These are phyloP conservation scores for Tholera decimalis DNA, from an alignment of 2,888 invertebrate species.

Conservation along the genomic window DNA sequence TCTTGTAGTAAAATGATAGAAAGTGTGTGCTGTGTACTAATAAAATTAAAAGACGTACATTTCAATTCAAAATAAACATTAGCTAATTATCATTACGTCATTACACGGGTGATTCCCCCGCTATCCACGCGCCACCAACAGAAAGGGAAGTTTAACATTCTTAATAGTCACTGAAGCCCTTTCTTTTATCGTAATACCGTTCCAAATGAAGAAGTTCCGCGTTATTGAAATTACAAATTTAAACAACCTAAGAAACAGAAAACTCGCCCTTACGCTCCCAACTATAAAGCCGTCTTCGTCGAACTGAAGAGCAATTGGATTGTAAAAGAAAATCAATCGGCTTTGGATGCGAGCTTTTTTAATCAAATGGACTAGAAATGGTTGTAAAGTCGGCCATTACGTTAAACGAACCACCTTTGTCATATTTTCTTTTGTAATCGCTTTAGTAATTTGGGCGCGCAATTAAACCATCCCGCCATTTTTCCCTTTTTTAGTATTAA, in stretches of 20 bases:
- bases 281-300: conserved; percentile 61
- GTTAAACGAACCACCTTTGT: conserved; percentile 88
- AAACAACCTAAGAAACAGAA: conserved; percentile 44
- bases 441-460: conserved; percentile 76
- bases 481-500: conserved; percentile 60
- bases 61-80: conserved; percentile 24
- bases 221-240: conserved; percentile 71
- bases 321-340: conserved; percentile 86
- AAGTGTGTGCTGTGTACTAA: no score
- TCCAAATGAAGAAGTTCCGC: conserved; percentile 82
- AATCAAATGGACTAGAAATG: conserved; percentile 88
- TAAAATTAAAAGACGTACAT: conserved; percentile 18
- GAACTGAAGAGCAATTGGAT: conserved; percentile 72
- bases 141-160: conserved; percentile 74
- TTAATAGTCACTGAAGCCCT: conserved; percentile 82
- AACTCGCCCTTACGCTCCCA: conserved; percentile 57
- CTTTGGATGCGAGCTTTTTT: conserved; percentile 84
- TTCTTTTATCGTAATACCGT: conserved; percentile 83
- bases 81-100: conserved; percentile 44
- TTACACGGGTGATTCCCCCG: conserved; percentile 18
- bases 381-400: conserved; percentile 85
- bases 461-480: conserved; percentile 76
- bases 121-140: conserved; percentile 54
- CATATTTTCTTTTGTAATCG: conserved; percentile 87
- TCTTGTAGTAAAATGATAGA: no score